Base-by-base conservation (phyloP, 2,888 invertebrate species). In the Malthinus seriepunctatus region DNA sequence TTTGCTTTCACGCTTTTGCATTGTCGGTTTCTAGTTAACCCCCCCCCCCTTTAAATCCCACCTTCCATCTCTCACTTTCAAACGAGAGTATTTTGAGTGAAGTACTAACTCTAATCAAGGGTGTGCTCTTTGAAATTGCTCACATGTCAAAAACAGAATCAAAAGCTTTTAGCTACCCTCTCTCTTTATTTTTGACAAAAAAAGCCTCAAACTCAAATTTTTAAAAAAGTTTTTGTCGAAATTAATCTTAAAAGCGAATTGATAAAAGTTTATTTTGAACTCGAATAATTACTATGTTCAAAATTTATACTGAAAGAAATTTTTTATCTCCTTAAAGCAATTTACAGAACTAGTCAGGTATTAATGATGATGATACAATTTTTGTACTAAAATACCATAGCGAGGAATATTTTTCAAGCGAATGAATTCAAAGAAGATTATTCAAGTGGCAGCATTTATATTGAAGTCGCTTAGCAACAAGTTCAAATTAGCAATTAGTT, bases 401-500 rank as follows among this genome's bases (percentile, higher is more conserved):
- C 49, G 48, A 35, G 58, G 67, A 67, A 72, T 73, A 73, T 71
- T 72, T 73, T 64, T 71, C 71, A 64, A 70, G 53, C 67, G 70
- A 74, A 66, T 69, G 70, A 70, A 70, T 71, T 63, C 64, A 51
- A 45, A 50, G 44, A 64, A 61, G 62, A 56, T 60, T 62, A 64
- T 53, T 62, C 45, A 63, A 61, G 63, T 64, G 65, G 60, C 66
- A 68, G 65, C 67, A 69, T 67, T 70, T 71, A 73, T 73, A 73
- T 75, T 74, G 70, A 68, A 71, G 74, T 75, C 72, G 75, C 73
- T 73, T 75, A 69, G 69, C 68, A 70, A 74, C 73, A 74, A 72
- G 75, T 73, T 64, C 72, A 72, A 76, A 76, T 76, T 76, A 76
- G 75, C 74, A 76, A 76, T 76, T 75, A 76, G 70, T 67, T 69